Base-by-base conservation (phyloP, 2,888 invertebrate species). In the Idaea biselata region DNA sequence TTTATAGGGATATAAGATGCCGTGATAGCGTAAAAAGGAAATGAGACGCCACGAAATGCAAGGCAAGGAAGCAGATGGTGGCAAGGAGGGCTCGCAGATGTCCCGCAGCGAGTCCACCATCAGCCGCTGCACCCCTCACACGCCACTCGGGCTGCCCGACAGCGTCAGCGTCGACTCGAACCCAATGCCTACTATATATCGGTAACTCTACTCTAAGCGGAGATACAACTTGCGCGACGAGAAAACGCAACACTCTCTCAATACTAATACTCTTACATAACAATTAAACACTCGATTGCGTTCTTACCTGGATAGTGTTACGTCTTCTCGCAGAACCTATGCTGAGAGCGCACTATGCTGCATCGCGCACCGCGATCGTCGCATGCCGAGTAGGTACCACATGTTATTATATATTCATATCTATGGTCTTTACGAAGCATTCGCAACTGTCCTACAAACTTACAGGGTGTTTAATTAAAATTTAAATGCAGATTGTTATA, bases 151-250 rank as follows among this genome's bases (percentile, higher is more conserved):
- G 63, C 86, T 85, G 64, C 89, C 92, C 82, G 96, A 97, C 93
- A 96, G 96, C 94, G 95, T 94, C 87, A 96, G 96, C 94, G 96
- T 97, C 87, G 96, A 97, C 93, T 96, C 96, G 88, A 96, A 95
- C 93, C 95, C 96, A 87, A 95, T 96, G 90, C 95, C 96, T 76
- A 97, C 97, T 77, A 97, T 97, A 91, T 97, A 97, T 95, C 96
- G 97, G 97, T 97, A 96, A 92, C 88, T 83, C 81, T 81, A 79
- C 73, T 44, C 44, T 44, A 44, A 44, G 44, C 74, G 74, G 73
- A 74, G 71, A 68, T 44, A 73, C 72, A 77, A 76, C 72, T 63
- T 71, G 67, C 71, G 80, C 82, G 85, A 80, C 82, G 85, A 83
- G 86, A 86, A 88, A 83, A 86, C 82, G 76, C 84, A 81, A 62